Conservation (phyloP, 2,113 vertebrate genomes). For the Trochalopteron elliotii region DNA sequence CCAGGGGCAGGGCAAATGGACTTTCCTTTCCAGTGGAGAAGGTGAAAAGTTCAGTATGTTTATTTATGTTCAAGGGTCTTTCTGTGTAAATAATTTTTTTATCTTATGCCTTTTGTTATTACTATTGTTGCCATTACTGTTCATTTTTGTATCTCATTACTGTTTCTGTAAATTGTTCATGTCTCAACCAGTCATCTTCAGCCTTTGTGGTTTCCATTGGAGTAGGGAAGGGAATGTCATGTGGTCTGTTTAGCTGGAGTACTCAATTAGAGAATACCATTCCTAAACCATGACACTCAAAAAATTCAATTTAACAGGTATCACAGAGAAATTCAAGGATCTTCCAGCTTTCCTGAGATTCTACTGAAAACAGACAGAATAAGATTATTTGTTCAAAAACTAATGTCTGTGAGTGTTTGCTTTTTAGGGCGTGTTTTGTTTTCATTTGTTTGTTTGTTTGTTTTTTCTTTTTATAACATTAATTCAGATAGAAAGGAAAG, state of each 20-base stretch:
- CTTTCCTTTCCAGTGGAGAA: not conserved
- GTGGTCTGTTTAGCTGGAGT: not conserved
- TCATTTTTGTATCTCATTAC: not conserved
- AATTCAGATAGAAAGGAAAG: not conserved
- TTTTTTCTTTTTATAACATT: accelerated
- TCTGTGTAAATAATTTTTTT: not conserved
- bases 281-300: not conserved
- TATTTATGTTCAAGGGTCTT: not conserved
- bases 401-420: not conserved
- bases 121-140: not conserved
- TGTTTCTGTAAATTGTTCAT: not conserved
- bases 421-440: not conserved
- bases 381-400: not conserved
- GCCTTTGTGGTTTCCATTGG: not conserved
- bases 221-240: not conserved
- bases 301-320: not conserved
- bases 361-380: not conserved
- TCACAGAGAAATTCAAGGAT: not conserved
- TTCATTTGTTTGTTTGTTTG: not conserved
- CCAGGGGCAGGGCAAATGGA: accelerated
- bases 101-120: not conserved
- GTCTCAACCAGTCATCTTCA: not conserved
- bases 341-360: not conserved
- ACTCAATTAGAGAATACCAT: not conserved
- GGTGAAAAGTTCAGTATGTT: not conserved